Percentiles rank a stretch among this genome's conserved stretches.
Conservation (phyloP, 2,113 vertebrate genomes). For the Podiceps cristatus region DNA sequence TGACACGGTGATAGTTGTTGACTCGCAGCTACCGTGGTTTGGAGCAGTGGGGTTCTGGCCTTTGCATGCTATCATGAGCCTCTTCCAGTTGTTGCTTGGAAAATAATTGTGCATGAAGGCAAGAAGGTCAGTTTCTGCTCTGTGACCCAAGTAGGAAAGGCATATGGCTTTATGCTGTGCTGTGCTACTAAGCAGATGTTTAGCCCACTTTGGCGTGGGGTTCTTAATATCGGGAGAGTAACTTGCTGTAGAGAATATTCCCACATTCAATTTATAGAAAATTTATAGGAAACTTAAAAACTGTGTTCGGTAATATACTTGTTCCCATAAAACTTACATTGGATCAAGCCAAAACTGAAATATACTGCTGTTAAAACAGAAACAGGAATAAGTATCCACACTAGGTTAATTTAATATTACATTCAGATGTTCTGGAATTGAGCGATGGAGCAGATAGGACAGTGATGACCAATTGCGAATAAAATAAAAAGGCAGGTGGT, state of each 20-base stretch:
- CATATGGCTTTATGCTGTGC: neutral
- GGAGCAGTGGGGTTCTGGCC: constrained; percentile 11
- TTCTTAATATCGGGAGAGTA: neutral
- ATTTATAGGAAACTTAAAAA: constrained; percentile 10
- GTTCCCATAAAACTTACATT: constrained; percentile 14
- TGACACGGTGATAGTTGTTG: constrained; percentile 6
- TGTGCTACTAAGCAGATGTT: neutral
- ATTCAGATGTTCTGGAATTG: constrained; percentile 71
- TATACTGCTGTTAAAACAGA: constrained; percentile 52
- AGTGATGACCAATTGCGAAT: constrained; percentile 58
- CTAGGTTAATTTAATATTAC: constrained; percentile 71
- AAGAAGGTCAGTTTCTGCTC: constrained; percentile 26
- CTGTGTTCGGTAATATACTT: neutral
- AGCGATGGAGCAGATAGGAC: constrained; percentile 57
- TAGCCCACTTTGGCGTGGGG: neutral
- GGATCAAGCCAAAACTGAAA: constrained; percentile 41
- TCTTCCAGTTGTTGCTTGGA: constrained; percentile 27
- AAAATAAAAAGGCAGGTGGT: constrained; percentile 60
- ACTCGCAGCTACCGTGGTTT: constrained; percentile 8
- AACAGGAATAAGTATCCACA: constrained; percentile 55
- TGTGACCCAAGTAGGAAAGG: neutral
- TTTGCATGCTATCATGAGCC: neutral
- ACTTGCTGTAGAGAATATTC: neutral
- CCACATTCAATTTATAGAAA: neutral
- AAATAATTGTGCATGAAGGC: neutral